These are phyloP conservation scores for Propithecus perrieri DNA, from an alignment of 2,797 vertebrate genomes.

Conservation along the genomic window DNA sequence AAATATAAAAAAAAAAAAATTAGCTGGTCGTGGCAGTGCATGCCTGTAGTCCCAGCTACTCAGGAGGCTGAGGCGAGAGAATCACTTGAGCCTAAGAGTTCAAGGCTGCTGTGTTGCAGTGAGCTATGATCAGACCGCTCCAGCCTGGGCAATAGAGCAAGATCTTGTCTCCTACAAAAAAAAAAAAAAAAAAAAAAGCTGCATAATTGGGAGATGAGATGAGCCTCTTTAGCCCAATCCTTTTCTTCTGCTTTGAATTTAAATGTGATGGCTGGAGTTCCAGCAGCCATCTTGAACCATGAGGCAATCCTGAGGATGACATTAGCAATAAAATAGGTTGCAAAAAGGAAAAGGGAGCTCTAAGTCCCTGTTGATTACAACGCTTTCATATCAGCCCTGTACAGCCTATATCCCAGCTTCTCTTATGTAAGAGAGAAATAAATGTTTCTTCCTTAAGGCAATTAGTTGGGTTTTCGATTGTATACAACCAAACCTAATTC, in stretches of 20 bases:
- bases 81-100: no score
- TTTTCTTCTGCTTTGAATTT: neutral
- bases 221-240: neutral
- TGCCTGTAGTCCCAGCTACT: no score
- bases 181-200: no score
- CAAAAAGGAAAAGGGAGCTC: neutral
- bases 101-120: no score
- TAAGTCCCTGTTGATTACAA: neutral
- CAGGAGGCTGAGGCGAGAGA: no score
- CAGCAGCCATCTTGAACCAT: neutral
- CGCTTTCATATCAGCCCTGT: neutral
- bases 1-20: no score
- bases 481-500: neutral
- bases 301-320: neutral
- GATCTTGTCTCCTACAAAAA: no score
- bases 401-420: neutral
- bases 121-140: no score
- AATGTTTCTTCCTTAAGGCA: slow-evolving; percentile 26
- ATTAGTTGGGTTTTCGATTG: neutral
- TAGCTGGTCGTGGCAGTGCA: no score
- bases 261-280: neutral
- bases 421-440: neutral
- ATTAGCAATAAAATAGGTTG: neutral
- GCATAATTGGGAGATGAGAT: neutral
- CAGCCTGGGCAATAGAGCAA: no score